Evolutionary conservation across 2,888 invertebrate genomes (phyloP).

Genomic region (Drosophila helvetica): DNA sequence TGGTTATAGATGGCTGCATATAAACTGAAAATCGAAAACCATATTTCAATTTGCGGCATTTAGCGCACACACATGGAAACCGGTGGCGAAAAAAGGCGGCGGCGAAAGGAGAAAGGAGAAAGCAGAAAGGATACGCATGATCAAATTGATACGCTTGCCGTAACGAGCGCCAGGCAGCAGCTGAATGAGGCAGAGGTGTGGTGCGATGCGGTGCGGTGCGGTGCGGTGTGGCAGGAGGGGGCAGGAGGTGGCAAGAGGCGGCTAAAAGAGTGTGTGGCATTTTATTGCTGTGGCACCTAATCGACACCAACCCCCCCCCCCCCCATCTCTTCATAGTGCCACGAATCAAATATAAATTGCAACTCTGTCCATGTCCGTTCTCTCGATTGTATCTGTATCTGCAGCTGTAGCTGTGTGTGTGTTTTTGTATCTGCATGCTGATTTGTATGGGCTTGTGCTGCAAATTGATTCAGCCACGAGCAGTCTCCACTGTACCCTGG

Average conservation of each 20-base stretch:
- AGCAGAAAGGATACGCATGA: constrained; percentile 66
- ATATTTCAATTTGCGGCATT: constrained; percentile 79
- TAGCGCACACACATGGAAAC: constrained; percentile 59
- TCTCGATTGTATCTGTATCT: neutral
- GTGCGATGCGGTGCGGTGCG: constrained; percentile 6
- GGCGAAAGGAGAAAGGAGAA: neutral
- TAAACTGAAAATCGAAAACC: constrained; percentile 79
- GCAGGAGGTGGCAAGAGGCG: neutral
- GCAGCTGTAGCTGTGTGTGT: neutral
- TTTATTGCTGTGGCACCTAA: constrained; percentile 32
- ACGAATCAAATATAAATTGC: constrained; percentile 47
- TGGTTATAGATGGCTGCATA: constrained; percentile 76
- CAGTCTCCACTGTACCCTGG: constrained; percentile 14
- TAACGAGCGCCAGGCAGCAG: constrained; percentile 55
- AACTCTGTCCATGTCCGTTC: constrained; percentile 14
- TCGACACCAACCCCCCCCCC: constrained; percentile 19
- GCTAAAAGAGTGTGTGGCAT: constrained; percentile 2
- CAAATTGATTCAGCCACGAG: neutral
- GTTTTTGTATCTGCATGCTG: neutral
- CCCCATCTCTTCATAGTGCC: neutral
- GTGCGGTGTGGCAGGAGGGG: constrained; percentile 4
- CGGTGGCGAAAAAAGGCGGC: no score
- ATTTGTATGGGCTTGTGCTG: neutral
- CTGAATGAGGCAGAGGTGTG: constrained; percentile 9
- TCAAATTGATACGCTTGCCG: constrained; percentile 73